Evolutionary conservation across 1,140 invertebrate species (phyloP), one percentile per base, ranked within the genome.

Genomic region (Macrocentrus cingulum): DNA sequence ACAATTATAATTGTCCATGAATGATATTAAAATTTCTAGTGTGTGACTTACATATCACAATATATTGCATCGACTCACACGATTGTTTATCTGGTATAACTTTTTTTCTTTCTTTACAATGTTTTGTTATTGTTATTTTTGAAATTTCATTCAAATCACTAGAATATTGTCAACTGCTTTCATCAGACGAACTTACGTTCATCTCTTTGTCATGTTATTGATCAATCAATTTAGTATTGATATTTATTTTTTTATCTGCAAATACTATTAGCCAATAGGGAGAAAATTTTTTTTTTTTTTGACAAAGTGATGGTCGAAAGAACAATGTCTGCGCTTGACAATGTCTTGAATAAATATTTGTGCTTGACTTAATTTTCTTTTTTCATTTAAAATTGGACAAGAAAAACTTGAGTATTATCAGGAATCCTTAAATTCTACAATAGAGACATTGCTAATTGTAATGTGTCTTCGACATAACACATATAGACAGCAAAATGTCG

Each of bases 401-500:
- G 64, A 74, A 75, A 61, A 71, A 67, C 67, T 74, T 69, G 71
- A 75, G 67, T 72, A 76, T 76, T 74, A 72, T 69, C 72, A 75
- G 72, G 71, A 70, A 63, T 51, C 51, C 70, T 75, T 75, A 73
- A 56, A 56, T 67, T 65, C 69, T 73, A 79, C 22, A 44, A 65
- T 66, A 71, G 65, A 69, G 68, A 72, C 69, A 75, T 64, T 73
- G 69, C 41, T 37, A 39, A 34, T 53, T 19, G 22, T 60, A 11
- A 60, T 37, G 23, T 52, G 34, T 55, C 53, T 62, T 62, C 56
- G 60, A 63, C 65, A 63, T 64, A 65, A 67, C 57, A 61, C 56
- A 61, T 60, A 64, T 60, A 57, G 57, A 59, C 51, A 61, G 39
- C 51, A 56, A 32, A 39, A 5, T 54, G 46, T 61, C 39, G 52